Evolutionary conservation across 2,888 invertebrate species (phyloP).

Genomic region (Elmis aenea): DNA sequence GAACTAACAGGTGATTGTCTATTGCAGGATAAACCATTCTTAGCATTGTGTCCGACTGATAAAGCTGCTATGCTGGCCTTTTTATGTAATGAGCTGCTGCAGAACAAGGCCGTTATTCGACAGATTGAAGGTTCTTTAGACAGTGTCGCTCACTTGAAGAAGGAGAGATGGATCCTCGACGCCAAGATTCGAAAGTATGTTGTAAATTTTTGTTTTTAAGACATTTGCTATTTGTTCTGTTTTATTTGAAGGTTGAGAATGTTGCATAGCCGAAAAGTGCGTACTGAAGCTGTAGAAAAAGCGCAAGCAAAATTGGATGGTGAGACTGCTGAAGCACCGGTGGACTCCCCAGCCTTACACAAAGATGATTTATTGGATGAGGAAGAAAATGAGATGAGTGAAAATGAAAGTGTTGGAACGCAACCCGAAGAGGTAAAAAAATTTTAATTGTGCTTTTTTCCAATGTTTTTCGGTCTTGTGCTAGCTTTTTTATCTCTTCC

Average conservation of each 20-base stretch:
- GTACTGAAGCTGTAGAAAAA: conserved; percentile 68
- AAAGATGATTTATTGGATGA: conserved; percentile 64
- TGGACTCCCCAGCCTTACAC: conserved; percentile 45
- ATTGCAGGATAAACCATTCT: conserved; percentile 67
- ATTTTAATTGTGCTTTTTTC: conserved; percentile 1
- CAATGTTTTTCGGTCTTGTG: too few species aligned
- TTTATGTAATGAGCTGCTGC: conserved; percentile 90
- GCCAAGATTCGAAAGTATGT: conserved; percentile 87
- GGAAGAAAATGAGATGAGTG: conserved; percentile 69
- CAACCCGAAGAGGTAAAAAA: conserved; percentile 71
- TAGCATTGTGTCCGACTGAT: conserved; percentile 76
- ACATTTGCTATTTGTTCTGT: conserved; percentile 4
- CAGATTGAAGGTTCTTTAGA: conserved; percentile 83
- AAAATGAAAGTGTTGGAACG: conserved; percentile 83
- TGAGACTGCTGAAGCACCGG: conserved; percentile 34
- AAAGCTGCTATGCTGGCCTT: conserved; percentile 87
- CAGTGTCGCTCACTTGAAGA: conserved; percentile 76
- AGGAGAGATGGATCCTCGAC: conserved; percentile 89
- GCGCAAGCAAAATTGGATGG: conserved; percentile 53
- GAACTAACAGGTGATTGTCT: conserved; percentile 4
- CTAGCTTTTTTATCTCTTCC: too few species aligned
- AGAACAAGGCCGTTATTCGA: conserved; percentile 83
- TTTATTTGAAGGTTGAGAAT: conserved; percentile 55
- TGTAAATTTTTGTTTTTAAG: conserved; percentile 1
- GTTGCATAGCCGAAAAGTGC: conserved; percentile 68